A percentile compares a stretch with the other conserved stretches of the same genome.
Conservation (phyloP, 2,797 vertebrate genomes). For the Rhyacichthys aspro region DNA sequence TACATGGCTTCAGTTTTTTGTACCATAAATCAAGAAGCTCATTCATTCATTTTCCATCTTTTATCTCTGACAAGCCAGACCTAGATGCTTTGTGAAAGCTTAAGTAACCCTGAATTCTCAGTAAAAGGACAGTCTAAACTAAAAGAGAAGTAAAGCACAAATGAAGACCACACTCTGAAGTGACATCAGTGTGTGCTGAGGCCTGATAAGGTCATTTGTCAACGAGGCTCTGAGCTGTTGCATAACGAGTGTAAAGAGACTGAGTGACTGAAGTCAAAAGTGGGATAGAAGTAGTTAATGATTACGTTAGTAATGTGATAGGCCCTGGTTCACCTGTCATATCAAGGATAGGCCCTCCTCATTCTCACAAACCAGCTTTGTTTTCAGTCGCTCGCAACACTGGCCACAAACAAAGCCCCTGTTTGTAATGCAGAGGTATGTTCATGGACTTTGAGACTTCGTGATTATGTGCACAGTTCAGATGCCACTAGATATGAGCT, state of each 20-base stretch:
- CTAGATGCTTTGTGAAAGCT: too few species aligned
- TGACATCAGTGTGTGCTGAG: constrained; percentile 59
- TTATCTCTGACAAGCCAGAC: too few species aligned
- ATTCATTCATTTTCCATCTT: too few species aligned
- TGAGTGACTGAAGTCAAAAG: constrained; percentile 37
- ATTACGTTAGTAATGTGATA: constrained; percentile 68
- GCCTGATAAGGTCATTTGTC: constrained; percentile 63
- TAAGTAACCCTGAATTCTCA: too few species aligned
- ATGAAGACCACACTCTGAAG: constrained; percentile 34
- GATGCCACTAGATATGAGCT: constrained; percentile 31
- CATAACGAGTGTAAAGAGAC: constrained; percentile 47
- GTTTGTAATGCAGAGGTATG: constrained; percentile 21
- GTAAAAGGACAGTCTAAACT: too few species aligned
- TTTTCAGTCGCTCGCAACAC: constrained; percentile 65
- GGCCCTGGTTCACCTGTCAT: constrained; percentile 68
- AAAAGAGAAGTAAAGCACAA: constrained; percentile 19
- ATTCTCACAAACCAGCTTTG: constrained; percentile 64
- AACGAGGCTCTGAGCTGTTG: constrained; percentile 67
- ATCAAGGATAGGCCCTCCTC: constrained; percentile 53
- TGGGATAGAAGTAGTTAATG: constrained; percentile 60
- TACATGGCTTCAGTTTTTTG: too few species aligned
- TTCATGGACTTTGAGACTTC: constrained; percentile 6
- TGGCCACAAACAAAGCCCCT: constrained; percentile 58
- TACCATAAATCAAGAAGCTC: too few species aligned
- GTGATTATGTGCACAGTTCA: constrained; percentile 31